Conservation (phyloP, 2,797 vertebrate species). For the Paguma larvata region DNA sequence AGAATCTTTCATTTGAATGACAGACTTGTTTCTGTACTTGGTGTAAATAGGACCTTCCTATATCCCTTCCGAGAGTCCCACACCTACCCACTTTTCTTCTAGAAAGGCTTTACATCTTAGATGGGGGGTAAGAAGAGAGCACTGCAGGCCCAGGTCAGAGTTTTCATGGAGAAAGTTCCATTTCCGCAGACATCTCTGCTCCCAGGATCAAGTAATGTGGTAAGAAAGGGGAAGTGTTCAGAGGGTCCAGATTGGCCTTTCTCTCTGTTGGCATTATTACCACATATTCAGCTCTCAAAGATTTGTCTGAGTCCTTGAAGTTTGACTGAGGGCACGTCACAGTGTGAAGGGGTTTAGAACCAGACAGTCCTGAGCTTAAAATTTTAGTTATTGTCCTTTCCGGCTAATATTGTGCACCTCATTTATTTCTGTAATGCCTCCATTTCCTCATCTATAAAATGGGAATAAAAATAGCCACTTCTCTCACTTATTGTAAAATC, state of each 20-base stretch:
- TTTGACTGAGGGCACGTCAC: neutral
- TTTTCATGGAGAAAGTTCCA: neutral
- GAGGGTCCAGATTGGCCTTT: neutral
- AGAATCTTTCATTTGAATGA: neutral
- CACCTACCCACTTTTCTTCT: neutral
- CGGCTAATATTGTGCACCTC: neutral
- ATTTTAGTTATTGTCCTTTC: neutral
- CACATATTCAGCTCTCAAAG: neutral
- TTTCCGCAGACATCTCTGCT: neutral
- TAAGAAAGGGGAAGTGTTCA: neutral
- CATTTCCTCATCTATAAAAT: conserved; percentile 46
- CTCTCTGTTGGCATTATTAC: neutral
- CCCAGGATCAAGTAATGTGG: neutral
- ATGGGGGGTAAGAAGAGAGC: neutral
- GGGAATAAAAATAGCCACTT: neutral
- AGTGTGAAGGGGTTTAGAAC: neutral
- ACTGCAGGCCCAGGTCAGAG: neutral
- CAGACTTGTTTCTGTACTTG: neutral
- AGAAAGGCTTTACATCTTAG: neutral
- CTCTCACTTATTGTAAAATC: neutral
- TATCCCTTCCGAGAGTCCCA: neutral
- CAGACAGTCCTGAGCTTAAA: neutral
- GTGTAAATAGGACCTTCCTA: neutral
- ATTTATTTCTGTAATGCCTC: neutral
- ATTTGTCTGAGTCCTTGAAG: neutral